Evolutionary conservation across 2,888 invertebrate species (phyloP).

Genomic region (Synergus japonicus): DNA sequence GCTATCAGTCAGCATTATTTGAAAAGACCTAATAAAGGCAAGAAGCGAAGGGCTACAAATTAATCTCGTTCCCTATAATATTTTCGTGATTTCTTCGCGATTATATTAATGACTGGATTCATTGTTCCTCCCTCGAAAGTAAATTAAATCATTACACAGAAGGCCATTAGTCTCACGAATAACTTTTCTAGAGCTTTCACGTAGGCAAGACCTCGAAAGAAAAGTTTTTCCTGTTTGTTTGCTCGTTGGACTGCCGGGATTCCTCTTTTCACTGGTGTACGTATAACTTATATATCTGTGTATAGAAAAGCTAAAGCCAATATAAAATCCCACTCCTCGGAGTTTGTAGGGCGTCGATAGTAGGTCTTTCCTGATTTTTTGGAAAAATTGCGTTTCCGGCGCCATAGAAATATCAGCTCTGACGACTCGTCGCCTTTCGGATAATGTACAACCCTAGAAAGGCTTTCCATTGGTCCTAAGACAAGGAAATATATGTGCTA

Average conservation of each 20-base stretch:
- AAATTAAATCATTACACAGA: conserved; percentile 27
- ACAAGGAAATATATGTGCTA: not conserved
- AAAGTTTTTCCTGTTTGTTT: conserved; percentile 20
- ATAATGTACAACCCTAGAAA: not conserved
- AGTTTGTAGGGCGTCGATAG: not conserved
- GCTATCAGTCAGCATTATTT: not conserved
- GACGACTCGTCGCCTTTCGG: not conserved
- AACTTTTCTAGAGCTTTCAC: not conserved
- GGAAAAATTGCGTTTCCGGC: conserved; percentile 1
- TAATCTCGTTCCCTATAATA: conserved; percentile 2
- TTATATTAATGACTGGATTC: not conserved
- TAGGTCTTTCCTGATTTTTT: not conserved
- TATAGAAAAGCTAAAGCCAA: not conserved
- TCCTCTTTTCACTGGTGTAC: not conserved
- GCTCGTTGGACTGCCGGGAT: not conserved
- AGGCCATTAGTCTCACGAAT: conserved; percentile 5
- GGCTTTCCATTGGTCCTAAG: not conserved
- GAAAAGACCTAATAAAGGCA: not conserved
- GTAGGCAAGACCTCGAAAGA: not conserved
- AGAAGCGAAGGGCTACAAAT: not conserved
- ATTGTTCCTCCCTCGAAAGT: not conserved
- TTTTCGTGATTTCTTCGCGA: not conserved
- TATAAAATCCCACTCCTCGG: not conserved
- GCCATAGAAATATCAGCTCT: conserved; percentile 3
- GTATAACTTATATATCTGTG: conserved; percentile 10